Evolutionary conservation across 2,888 invertebrate species (phyloP).

Genomic region (Pimpla rufipes): DNA sequence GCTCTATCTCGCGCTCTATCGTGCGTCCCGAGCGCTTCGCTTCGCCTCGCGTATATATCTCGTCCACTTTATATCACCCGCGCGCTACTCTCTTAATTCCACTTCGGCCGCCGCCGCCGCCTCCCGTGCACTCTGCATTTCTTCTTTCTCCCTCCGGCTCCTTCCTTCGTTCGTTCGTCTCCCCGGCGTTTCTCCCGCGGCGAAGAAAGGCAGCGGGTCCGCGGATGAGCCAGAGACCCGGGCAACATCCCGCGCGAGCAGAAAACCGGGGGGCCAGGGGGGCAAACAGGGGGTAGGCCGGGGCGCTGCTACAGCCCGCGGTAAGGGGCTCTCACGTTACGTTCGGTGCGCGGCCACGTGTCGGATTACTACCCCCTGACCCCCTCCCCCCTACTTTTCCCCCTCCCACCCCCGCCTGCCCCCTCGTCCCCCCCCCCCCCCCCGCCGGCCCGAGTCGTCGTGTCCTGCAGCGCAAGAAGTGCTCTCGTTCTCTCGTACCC

Average conservation of each 20-base stretch:
- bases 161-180: neutral
- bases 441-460: conserved; percentile 77
- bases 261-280: conserved; percentile 41
- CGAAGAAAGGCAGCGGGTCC: conserved; percentile 33
- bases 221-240: conserved; percentile 2
- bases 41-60: conserved; percentile 20
- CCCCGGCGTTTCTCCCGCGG: neutral
- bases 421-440: conserved; percentile 82
- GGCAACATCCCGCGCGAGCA: conserved; percentile 19
- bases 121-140: conserved; percentile 34
- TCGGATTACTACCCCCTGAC: conserved; percentile 81
- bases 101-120: conserved; percentile 13
- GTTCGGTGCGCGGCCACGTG: conserved; percentile 83
- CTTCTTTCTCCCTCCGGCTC: conserved; percentile 39
- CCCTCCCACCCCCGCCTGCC: conserved; percentile 81
- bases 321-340: conserved; percentile 84
- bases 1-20: conserved; percentile 36
- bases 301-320: conserved; percentile 76
- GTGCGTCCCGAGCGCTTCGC: conserved; percentile 13
- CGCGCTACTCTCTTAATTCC: conserved; percentile 44
- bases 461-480: conserved; percentile 42
- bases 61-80: conserved; percentile 28
- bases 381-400: conserved; percentile 78
- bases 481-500: conserved; percentile 37
- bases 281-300: conserved; percentile 62